Base-by-base conservation (phyloP, 2,797 vertebrate species). In the Anguilla obscura region DNA sequence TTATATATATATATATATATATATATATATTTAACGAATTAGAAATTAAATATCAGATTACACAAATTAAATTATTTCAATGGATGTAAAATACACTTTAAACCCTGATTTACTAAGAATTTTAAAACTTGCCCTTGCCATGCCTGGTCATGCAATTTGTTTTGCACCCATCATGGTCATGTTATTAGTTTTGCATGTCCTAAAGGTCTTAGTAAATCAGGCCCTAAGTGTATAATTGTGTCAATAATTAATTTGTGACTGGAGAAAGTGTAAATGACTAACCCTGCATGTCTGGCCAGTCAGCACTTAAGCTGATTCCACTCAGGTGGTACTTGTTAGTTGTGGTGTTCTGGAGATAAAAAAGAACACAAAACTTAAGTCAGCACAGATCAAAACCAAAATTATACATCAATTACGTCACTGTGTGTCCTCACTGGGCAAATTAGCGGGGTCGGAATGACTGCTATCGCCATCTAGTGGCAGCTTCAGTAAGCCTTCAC, bases 241-340 rank as follows among this genome's bases (percentile, higher is more conserved):
- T 14, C 9, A 1, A 40, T 40, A 40, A 40, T 40, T 40, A 40
- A 40, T 40, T 40, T 40, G 21, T 63, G 76, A 74, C 21, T 18
- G 27, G 8, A 48, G 56, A 12, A 18, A 30, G n/a, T 66, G 36
- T 16, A 82, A 2, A 27, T 8, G 21, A 92, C 95, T 95, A 91
- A 96, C 96, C 89, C 89, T 93, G 90, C 93, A 95, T 94, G 88
- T 94, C 94, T 1, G 93, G 88, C 93, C 91, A 93, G 52, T 18
- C 27, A 21, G 92, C 95, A 0, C 66, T 92, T 86, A 97, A 88
- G 12, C 54, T 85, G 87, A 96, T 89, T 69, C 92, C 93, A 89
- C 92, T 94, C 89, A 97, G 91, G 89, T 95, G 92, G 92, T 95
- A 97, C 88, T 94, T 96, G 6, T 85, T 95, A 84, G 94, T 91